Evolutionary conservation across 2,888 invertebrate genomes (phyloP), one percentile per base, ranked within the genome.

Genomic region (Drosophila anomalata): DNA sequence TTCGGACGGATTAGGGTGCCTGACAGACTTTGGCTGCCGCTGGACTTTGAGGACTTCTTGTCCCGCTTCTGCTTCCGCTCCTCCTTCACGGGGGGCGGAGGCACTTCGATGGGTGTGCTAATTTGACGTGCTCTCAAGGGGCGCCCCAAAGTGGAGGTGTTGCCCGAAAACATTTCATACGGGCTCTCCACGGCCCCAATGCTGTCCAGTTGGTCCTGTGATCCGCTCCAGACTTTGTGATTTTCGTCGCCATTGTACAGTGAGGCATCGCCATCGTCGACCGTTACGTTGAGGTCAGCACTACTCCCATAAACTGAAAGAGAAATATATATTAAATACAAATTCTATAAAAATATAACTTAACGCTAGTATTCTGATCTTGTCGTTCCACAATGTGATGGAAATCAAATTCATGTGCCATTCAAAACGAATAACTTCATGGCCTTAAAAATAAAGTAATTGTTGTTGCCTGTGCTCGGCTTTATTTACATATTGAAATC

Each of bases 191-290:
- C 92, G 3, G 93, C 94, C 0, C 85, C 89, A 33, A 89, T 78
- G 72, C 85, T 68, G 94, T 93, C 95, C 33, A 96, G 93, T 61
- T 96, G 94, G 90, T 96, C 96, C 31, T 94, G 94, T 26, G 95
- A 94, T 8, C 96, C 96, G 2, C 96, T 96, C 97, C 98, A 98
- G 42, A 98, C 96, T 91, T 98, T 98, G 91, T 98, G 97, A 90
- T 98, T 98, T 91, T 97, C 97, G 88, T 97, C 97, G 0, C 97
- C 97, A 88, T 97, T 97, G 91, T 96, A 97, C 62, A 95, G 94
- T 73, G 97, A 97, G 22, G 96, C 93, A 78, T 97, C 96, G 78
- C 97, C 97, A 66, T 95, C 95, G 33, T 91, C 91, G 31, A 91
- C 91, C 70, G 92, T 88, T 66, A 93, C 88, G 82, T 93, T 91